These are phyloP conservation scores for Ricordea florida DNA, from an alignment of 92 coral and sea anemone species.

Conservation along the genomic window DNA sequence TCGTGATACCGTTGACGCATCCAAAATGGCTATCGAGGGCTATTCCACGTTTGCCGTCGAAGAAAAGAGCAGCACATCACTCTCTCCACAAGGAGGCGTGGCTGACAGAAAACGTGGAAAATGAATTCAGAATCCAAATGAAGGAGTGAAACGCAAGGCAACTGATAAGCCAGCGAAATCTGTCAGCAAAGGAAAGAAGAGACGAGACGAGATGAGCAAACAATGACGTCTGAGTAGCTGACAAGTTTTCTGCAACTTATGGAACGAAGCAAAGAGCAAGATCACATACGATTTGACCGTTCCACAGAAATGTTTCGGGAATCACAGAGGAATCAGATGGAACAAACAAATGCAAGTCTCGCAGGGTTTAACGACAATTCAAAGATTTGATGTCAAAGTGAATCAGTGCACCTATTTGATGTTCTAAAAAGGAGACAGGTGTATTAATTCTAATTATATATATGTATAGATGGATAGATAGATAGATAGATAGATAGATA, in stretches of 20 bases:
- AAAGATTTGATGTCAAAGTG: slow-evolving; percentile 29
- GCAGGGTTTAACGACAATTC: slow-evolving; percentile 36
- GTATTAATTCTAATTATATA: neutral
- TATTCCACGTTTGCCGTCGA: neutral
- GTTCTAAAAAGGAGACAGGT: neutral
- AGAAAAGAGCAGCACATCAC: neutral
- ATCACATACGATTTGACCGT: slow-evolving; percentile 25
- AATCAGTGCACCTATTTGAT: neutral
- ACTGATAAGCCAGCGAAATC: slow-evolving; percentile 1
- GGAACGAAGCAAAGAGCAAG: slow-evolving; percentile 42
- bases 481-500: slow-evolving; percentile 13
- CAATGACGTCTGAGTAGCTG: neutral
- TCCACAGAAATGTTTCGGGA: slow-evolving; percentile 22
- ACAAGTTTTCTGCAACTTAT: slow-evolving; percentile 17
- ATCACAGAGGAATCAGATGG: slow-evolving; percentile 27
- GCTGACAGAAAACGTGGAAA: neutral
- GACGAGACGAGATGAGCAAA: neutral
- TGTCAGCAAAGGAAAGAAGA: slow-evolving; percentile 8
- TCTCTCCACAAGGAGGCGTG: neutral
- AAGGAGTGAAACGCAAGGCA: slow-evolving; percentile 1
- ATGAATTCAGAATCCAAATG: neutral
- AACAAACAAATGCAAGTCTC: slow-evolving; percentile 46
- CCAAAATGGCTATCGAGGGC: slow-evolving; percentile 41
- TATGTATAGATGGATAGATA: no score
- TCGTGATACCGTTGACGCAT: slow-evolving; percentile 37